phyloP scores from a whole-genome alignment of 1,140 invertebrate genomes.

The Psix sp. region DNA sequence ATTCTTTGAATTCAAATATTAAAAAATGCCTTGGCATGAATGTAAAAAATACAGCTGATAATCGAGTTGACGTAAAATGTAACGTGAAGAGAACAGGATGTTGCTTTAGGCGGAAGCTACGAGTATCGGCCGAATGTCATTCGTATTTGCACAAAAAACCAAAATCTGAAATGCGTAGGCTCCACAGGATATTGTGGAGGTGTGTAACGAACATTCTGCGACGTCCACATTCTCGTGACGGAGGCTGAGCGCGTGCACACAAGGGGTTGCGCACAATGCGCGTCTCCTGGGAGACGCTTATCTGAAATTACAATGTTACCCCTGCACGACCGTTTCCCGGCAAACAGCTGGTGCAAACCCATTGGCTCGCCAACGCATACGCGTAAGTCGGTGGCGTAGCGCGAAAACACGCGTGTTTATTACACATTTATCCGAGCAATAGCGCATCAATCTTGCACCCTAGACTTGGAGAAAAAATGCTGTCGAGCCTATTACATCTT shows the following conservation, averaged over 20 bases:
- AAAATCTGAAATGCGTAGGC: conserved; percentile 19
- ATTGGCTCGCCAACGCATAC: conserved; percentile 46
- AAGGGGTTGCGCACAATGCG: conserved; percentile 59
- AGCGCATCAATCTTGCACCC: conserved; percentile 45
- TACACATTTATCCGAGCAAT: conserved; percentile 40
- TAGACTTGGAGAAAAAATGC: too few species aligned
- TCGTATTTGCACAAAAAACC: conserved; percentile 20
- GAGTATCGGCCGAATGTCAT: conserved; percentile 28
- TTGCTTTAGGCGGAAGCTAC: conserved; percentile 9
- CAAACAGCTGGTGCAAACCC: conserved; percentile 52
- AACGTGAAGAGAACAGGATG: not conserved
- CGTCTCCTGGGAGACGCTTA: conserved; percentile 75
- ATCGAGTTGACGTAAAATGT: not conserved
- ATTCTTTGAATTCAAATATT: too few species aligned
- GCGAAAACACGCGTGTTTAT: conserved; percentile 36
- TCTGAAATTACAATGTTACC: conserved; percentile 70
- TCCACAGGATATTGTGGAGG: conserved; percentile 14
- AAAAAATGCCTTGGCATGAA: not conserved
- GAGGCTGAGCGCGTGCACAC: conserved; percentile 35
- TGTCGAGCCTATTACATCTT: too few species aligned
- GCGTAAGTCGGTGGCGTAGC: conserved; percentile 33
- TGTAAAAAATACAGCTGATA: too few species aligned
- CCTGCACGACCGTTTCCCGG: conserved; percentile 34
- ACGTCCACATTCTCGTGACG: conserved; percentile 45
- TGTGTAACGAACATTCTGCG: conserved; percentile 37